These are phyloP conservation scores for Cyanoramphus novaezelandiae DNA, from an alignment of 2,113 vertebrate genomes.

Conservation along the genomic window DNA sequence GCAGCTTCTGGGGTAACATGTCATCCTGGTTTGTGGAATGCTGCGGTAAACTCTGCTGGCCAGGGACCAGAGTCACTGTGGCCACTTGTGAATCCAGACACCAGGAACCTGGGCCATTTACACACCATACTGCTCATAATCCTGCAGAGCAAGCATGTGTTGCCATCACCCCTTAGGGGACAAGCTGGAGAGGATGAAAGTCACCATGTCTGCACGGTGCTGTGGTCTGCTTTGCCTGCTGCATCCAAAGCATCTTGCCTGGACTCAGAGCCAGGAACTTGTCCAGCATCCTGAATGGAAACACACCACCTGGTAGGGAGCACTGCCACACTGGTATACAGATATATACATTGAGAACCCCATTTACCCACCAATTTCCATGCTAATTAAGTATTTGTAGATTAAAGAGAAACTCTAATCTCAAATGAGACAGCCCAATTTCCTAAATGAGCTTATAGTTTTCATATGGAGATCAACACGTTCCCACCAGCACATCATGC, in stretches of 20 bases:
- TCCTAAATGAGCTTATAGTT: constrained; percentile 21
- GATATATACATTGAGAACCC: background rate
- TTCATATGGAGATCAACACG: constrained; percentile 7
- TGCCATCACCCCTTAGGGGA: background rate
- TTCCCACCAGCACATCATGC: background rate
- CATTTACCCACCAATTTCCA: constrained; percentile 8
- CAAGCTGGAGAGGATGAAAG: background rate
- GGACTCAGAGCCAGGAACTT: background rate
- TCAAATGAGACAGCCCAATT: constrained; percentile 17
- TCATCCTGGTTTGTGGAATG: background rate
- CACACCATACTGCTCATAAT: rapidly evolving
- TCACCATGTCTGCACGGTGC: background rate
- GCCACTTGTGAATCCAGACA: background rate
- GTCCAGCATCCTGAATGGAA: background rate
- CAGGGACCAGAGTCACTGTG: background rate
- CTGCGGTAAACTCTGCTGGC: background rate
- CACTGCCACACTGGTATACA: rapidly evolving
- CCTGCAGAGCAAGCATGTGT: background rate
- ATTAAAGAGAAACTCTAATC: constrained; percentile 27
- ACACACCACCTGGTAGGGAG: background rate
- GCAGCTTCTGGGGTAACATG: rapidly evolving
- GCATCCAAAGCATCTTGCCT: background rate
- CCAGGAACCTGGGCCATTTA: background rate
- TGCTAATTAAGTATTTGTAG: constrained; percentile 34
- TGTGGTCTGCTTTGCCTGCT: background rate